These are phyloP conservation scores for Ophion obscuratus DNA, from an alignment of 2,888 invertebrate genomes.

Conservation along the genomic window DNA sequence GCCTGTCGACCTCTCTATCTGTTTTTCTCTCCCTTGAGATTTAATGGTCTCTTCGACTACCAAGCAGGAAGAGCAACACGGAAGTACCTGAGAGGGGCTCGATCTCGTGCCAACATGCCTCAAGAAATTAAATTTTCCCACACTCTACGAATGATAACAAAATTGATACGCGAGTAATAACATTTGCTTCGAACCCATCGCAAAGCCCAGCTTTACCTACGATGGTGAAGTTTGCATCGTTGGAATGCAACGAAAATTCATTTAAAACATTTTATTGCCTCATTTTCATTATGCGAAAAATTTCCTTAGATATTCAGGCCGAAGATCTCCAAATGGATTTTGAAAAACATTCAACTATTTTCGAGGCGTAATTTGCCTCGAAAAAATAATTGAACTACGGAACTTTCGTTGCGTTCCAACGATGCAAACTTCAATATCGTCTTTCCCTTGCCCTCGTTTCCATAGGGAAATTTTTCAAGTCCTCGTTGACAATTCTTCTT, in stretches of 20 bases:
- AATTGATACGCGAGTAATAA: not conserved
- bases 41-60: slow-evolving; percentile 40
- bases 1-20: not conserved
- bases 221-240: not conserved
- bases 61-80: slow-evolving; percentile 29
- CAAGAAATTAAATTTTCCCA: slow-evolving; percentile 30
- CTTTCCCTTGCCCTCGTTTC: not conserved
- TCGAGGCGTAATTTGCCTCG: no score
- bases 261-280: no score
- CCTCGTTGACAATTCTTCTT: not conserved
- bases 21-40: slow-evolving; percentile 27
- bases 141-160: slow-evolving; percentile 29
- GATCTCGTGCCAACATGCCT: slow-evolving; percentile 1
- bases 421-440: no score
- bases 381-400: not conserved
- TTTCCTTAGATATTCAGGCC: no score
- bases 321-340: no score
- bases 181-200: not conserved
- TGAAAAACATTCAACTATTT: no score
- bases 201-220: not conserved
- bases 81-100: slow-evolving; percentile 21
- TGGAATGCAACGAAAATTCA: not conserved
- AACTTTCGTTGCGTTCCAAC: not conserved
- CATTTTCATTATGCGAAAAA: no score
- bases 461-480: not conserved